Base-by-base conservation (phyloP, 37 sponge, comb jelly and placozoan species). In the Spongia lamella region DNA sequence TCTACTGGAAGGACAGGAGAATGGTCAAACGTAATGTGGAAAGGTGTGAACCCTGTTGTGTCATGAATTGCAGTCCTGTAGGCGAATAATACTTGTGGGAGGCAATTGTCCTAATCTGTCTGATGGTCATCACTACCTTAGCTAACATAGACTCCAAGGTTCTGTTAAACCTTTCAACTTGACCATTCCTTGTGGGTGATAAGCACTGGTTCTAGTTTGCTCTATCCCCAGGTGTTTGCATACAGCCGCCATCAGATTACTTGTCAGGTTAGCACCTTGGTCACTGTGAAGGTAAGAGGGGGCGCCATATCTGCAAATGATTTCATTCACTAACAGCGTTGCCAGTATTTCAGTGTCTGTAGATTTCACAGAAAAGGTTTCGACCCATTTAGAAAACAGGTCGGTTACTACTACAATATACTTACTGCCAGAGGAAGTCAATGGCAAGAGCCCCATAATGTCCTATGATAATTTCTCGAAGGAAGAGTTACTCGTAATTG, bases 131-230 rank as follows among this genome's bases (percentile, higher is more conserved):
- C 9, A 43, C 47, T 9, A 43, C 47, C 47, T 13, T 43, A 13
- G 47, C 5, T 9, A 43, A 43, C 47, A 43, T 43, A 13, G 47
- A 43, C 9, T 43, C 47, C 9, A 43, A 43, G n/a, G 47, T 43
- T 13, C 47, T 5, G 9, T 43, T 43, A 9, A 43, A 43, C 29
- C 78, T 25, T 40, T 70, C 84, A 0, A 84, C 78, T 63, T 73
- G 72, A n/a, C 84, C 84, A 67, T 83, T 7, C 76, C 69, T 63
- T 75, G 69, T 20, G 83, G 77, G 64, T 82, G 83, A 36, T 43
- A 43, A 43, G 7, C 47, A 43, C 47, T 43, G 5, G 47, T 43
- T 5, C 9, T 5, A 43, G 47, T 43, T 9, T 13, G 47, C 47
- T 43, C 9, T 13, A 43, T 43, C 9, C 47, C 9, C 7, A 43